phyloP scores from a whole-genome alignment of 2,113 vertebrate species.

The Nettapus auritus region DNA sequence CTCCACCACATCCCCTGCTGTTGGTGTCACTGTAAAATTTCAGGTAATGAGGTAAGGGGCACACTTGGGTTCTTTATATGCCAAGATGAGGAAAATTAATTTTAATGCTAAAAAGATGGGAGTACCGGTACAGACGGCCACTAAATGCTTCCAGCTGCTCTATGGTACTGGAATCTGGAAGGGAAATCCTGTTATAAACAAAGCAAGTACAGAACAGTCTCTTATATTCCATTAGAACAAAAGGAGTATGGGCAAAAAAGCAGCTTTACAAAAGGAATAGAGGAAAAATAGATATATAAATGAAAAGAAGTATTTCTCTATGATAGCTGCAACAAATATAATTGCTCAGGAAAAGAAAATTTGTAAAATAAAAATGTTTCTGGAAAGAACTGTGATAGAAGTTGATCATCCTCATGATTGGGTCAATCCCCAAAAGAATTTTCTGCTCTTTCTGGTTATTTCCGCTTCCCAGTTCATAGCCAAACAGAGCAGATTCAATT shows the following conservation, averaged over 20 bases:
- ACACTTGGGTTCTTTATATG: constrained; percentile 48
- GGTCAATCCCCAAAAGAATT: background rate
- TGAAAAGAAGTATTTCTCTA: background rate
- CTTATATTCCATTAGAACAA: background rate
- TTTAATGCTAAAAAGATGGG: constrained; percentile 72
- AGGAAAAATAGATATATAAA: background rate
- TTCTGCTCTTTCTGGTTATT: background rate
- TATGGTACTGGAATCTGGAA: constrained; percentile 42
- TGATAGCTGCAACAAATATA: background rate
- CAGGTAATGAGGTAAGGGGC: constrained; percentile 73
- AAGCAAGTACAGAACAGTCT: background rate
- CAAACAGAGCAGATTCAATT: background rate
- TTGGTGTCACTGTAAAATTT: constrained; percentile 43
- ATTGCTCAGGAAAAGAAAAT: rapidly evolving
- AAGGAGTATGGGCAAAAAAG: background rate
- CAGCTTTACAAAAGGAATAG: background rate
- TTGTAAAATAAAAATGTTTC: background rate
- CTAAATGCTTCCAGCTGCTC: constrained; percentile 72
- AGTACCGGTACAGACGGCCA: constrained; percentile 51
- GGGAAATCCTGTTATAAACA: constrained; percentile 17
- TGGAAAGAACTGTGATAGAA: background rate
- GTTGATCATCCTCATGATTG: background rate
- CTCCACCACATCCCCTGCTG: background rate
- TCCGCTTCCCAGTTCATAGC: background rate
- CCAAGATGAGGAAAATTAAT: constrained; percentile 76